These are phyloP conservation scores for Philereme vetulata DNA, from an alignment of 2,888 invertebrate genomes.

Conservation along the genomic window DNA sequence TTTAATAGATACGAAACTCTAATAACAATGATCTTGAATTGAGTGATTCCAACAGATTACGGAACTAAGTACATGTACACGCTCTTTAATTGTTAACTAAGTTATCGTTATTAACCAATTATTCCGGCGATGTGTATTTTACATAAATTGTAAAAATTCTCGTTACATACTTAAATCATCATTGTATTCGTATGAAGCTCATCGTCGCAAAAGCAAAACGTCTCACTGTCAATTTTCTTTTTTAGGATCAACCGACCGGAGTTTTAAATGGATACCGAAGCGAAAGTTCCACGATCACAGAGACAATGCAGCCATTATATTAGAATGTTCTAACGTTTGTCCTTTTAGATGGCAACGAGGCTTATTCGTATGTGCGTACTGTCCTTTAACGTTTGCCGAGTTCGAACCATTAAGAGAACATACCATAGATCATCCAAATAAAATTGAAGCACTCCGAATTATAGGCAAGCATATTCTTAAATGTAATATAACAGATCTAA, in stretches of 20 bases:
- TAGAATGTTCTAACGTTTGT: slow-evolving; percentile 69
- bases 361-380: slow-evolving; percentile 66
- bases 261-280: slow-evolving; percentile 65
- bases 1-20: too few relatives aligned
- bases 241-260: slow-evolving; percentile 63
- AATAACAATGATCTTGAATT: not conserved
- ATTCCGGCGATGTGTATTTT: not conserved
- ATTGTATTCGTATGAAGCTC: slow-evolving; percentile 2
- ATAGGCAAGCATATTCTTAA: slow-evolving; percentile 46
- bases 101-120: not conserved
- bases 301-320: slow-evolving; percentile 70
- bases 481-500: slow-evolving; percentile 63
- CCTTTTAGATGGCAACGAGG: slow-evolving; percentile 75
- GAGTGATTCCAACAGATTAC: not conserved
- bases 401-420: slow-evolving; percentile 61
- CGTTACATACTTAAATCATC: not conserved
- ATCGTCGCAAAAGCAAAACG: slow-evolving; percentile 13
- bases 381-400: slow-evolving; percentile 62
- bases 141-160: not conserved
- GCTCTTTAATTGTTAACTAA: not conserved
- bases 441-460: slow-evolving; percentile 43
- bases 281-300: slow-evolving; percentile 71
- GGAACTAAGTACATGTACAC: not conserved
- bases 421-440: slow-evolving; percentile 54
- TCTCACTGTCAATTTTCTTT: slow-evolving; percentile 64